Evolutionary conservation across 1,140 invertebrate genomes (phyloP).

Genomic region (Epicauta chinensis): DNA sequence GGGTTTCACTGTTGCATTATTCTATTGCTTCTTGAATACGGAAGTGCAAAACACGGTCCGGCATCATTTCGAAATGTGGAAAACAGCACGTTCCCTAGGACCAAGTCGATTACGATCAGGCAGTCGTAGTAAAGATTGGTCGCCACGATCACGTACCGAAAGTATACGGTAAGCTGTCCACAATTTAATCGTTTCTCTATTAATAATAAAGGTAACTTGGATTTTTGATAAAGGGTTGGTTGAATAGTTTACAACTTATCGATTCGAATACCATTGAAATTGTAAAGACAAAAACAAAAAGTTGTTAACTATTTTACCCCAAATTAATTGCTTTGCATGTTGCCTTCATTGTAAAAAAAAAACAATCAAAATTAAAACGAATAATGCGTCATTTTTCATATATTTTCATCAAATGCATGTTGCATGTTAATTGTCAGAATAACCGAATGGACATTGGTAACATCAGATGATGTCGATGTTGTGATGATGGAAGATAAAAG

Average conservation of each 20-base stretch:
- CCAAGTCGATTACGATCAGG: constrained; percentile 56
- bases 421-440: constrained; percentile 26
- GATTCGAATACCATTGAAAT: too few relatives aligned
- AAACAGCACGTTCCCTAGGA: constrained; percentile 55
- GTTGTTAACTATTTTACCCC: too few relatives aligned
- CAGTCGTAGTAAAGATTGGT: constrained; percentile 65
- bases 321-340: too few relatives aligned
- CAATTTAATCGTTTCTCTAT: not conserved
- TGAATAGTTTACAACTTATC: too few relatives aligned
- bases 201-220: not conserved
- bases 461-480: constrained; percentile 21
- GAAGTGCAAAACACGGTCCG: constrained; percentile 81
- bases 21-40: constrained; percentile 89
- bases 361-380: not conserved
- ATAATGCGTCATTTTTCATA: not conserved
- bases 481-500: not conserved
- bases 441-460: constrained; percentile 33
- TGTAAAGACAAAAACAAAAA: too few relatives aligned
- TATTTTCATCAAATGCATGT: constrained; percentile 21
- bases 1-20: constrained; percentile 79
- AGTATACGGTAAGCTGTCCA: constrained; percentile 62
- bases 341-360: not conserved
- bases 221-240: too few relatives aligned
- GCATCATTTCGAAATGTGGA: constrained; percentile 76
- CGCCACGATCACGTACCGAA: constrained; percentile 64